phyloP scores from a whole-genome alignment of 2,113 vertebrate species.

The Phainopepla nitens region DNA sequence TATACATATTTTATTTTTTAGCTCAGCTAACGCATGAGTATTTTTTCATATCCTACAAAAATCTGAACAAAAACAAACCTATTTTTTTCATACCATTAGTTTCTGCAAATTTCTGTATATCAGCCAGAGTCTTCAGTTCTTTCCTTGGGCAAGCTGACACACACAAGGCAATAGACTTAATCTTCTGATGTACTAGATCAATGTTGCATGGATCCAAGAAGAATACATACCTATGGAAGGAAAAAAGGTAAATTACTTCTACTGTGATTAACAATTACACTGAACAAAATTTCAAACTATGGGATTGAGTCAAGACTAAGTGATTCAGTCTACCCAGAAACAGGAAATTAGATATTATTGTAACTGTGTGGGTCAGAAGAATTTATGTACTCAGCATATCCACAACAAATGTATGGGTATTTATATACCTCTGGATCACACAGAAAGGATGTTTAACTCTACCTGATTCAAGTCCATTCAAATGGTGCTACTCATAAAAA shows the following conservation, averaged over 20 bases:
- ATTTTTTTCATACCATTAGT: constrained; percentile 82
- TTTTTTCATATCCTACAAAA: not conserved
- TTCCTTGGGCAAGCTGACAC: constrained; percentile 87
- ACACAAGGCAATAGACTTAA: constrained; percentile 91
- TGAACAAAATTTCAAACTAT: not conserved
- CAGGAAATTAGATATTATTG: not conserved
- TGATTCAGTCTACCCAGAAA: not conserved
- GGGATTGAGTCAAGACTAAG: not conserved
- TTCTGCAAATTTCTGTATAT: constrained; percentile 91
- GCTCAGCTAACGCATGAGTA: not conserved
- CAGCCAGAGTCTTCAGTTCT: constrained; percentile 84
- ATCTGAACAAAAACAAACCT: not conserved
- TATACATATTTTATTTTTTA: not conserved
- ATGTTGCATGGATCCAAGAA: constrained; percentile 97
- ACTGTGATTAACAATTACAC: not conserved
- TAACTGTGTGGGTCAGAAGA: not conserved
- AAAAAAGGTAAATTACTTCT: constrained; percentile 24
- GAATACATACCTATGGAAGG: constrained; percentile 86
- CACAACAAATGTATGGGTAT: not conserved
- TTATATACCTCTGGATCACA: not conserved
- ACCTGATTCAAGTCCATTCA: not conserved
- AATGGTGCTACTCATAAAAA: not conserved
- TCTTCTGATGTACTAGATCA: constrained; percentile 88
- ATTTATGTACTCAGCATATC: not conserved
- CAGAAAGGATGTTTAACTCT: not conserved